A percentile compares a stretch with the other conserved stretches of the same genome.
Conservation (phyloP, 2,888 invertebrate genomes). For the Epirrhoe alternata region DNA sequence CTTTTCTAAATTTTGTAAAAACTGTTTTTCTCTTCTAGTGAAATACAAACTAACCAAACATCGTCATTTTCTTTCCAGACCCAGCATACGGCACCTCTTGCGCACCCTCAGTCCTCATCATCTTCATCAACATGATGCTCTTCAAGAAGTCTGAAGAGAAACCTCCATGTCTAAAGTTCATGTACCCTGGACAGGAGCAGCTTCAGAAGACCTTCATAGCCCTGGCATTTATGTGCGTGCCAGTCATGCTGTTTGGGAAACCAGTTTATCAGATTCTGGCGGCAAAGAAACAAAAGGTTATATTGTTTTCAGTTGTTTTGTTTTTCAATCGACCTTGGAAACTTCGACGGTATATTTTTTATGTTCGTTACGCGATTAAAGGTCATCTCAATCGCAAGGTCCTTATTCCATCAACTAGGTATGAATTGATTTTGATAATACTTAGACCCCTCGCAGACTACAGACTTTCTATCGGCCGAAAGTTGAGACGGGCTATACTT, state of each 20-base stretch:
- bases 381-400: too few relatives aligned
- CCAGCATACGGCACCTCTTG: constrained; percentile 80
- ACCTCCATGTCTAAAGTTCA: constrained; percentile 81
- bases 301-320: not conserved
- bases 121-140: constrained; percentile 93
- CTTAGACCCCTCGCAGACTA: too few relatives aligned
- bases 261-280: constrained; percentile 87
- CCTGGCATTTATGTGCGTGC: constrained; percentile 89
- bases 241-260: constrained; percentile 91
- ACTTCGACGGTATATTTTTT: too few relatives aligned
- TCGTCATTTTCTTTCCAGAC: constrained; percentile 57
- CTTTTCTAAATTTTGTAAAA: too few relatives aligned
- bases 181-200: constrained; percentile 85
- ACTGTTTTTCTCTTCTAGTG: too few relatives aligned
- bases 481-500: too few relatives aligned
- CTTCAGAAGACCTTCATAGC: constrained; percentile 88
- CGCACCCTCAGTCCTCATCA: constrained; percentile 92
- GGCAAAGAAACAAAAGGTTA: constrained; percentile 72
- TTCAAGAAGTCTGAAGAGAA: constrained; percentile 77
- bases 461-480: too few relatives aligned
- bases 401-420: too few relatives aligned
- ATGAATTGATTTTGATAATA: too few relatives aligned
- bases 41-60: too few relatives aligned
- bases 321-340: too few relatives aligned
- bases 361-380: too few relatives aligned